Base-by-base conservation (phyloP, 2,797 vertebrate genomes). In the Synanceia verrucosa region DNA sequence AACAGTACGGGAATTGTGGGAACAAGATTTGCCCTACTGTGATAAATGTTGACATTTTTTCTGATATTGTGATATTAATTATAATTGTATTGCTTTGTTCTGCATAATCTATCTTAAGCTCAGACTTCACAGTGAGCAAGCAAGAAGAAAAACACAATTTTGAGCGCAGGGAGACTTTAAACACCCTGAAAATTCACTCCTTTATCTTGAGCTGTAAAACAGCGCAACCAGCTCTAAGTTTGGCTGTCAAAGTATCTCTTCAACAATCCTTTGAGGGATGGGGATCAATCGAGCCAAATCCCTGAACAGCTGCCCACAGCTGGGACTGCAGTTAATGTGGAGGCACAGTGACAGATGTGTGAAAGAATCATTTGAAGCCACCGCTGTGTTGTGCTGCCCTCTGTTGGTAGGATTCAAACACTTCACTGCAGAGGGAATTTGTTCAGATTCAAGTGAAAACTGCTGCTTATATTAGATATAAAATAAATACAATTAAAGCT, bases 351-450 rank as follows among this genome's bases (percentile, higher is more conserved):
- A 52, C 24, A 65, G 44, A 16, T 37, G 1, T 48, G 31, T 50
- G 12, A 4, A 24, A 12, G 31, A 16, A 39, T 29, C 14, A 6
- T 36, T 4, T 55, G 13, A 51, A 10, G 6, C 2, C 36, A 73
- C 46, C 53, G 31, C 18, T 67, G 26, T 55, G 23, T 13, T 70
- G n/a, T 81, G 76, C 48, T 65, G 82, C 83, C 78, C 80, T 68
- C 91, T 84, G 36, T 37, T 93, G 91, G 84, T 56, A 13, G 23
- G 23, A 57, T 5, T 0, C 0, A 4, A 8, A 4, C 16, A 48
- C 2, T 5, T 44, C 26, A 65, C 10, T 50, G 31, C 16, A 65
- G 9, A n/a, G 11, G 8, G 4, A 5, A n/a, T 52, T 19, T 44
- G 3, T 9, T 41, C 5, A 23, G 24, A 24, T n/a, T 59, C 5